Evolutionary conservation across 2,888 invertebrate species (phyloP).

Genomic region (Caradrina clavipalpis): DNA sequence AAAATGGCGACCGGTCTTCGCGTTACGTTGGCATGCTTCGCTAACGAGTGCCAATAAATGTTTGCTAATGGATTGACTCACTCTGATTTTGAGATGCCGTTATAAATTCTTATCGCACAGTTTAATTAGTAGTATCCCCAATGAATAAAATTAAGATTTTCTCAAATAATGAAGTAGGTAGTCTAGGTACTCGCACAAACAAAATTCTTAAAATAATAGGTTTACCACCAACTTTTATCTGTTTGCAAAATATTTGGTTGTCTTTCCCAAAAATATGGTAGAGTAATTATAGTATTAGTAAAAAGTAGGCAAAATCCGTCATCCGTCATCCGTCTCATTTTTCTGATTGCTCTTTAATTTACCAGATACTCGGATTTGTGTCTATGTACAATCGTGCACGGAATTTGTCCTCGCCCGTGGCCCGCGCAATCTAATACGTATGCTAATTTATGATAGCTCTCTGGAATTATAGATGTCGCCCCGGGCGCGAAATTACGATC

Average conservation of each 20-base stretch:
- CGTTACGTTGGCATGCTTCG: conserved; percentile 18
- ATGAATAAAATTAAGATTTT: background rate
- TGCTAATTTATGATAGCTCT: conserved; percentile 89
- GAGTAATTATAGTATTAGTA: no score
- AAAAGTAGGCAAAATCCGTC: no score
- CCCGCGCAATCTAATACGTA: conserved; percentile 87
- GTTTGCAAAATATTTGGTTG: background rate
- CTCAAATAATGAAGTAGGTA: no score
- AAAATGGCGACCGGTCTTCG: conserved; percentile 16
- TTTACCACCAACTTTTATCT: no score
- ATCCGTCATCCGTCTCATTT: conserved; percentile 18
- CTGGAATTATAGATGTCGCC: conserved; percentile 89
- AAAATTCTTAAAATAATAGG: no score
- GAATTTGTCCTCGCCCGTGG: conserved; percentile 79
- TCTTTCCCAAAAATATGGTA: no score
- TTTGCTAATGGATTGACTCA: conserved; percentile 27
- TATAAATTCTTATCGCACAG: conserved; percentile 1
- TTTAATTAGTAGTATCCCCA: background rate
- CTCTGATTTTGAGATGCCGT: conserved; percentile 14
- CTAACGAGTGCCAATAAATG: conserved; percentile 50
- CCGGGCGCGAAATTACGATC: conserved; percentile 84
- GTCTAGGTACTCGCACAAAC: no score
- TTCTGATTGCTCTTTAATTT: conserved; percentile 69
- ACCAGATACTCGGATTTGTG: conserved; percentile 69
- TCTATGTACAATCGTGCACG: conserved; percentile 78